phyloP scores from a whole-genome alignment of 2,888 invertebrate genomes.

The Erannis defoliaria region DNA sequence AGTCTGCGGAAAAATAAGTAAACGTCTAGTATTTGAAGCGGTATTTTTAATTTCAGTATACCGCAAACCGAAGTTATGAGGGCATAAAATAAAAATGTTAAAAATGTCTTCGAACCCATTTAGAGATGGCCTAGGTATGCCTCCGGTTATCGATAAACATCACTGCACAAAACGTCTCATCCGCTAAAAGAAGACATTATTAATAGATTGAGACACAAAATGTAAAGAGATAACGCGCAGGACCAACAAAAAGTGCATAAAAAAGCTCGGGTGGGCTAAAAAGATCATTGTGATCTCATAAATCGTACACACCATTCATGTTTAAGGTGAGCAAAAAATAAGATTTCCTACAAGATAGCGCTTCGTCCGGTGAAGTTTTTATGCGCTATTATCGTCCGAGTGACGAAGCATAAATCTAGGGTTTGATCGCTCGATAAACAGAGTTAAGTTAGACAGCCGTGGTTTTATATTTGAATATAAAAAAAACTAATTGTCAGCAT shows the following conservation, averaged over 20 bases:
- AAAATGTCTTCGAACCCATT: constrained; percentile 42
- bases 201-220: constrained; percentile 85
- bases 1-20: constrained; percentile 44
- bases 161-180: constrained; percentile 69
- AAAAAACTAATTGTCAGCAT: constrained; percentile 28
- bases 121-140: constrained; percentile 61
- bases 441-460: constrained; percentile 30
- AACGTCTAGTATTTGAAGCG: constrained; percentile 27
- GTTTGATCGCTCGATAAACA: constrained; percentile 49
- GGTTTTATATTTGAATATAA: constrained; percentile 22
- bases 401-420: constrained; percentile 57
- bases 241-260: constrained; percentile 56
- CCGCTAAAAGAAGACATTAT: constrained; percentile 81
- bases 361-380: constrained; percentile 78
- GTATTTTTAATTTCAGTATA: not conserved
- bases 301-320: constrained; percentile 85
- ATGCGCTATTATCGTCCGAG: constrained; percentile 59
- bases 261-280: constrained; percentile 76
- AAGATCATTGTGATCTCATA: constrained; percentile 83
- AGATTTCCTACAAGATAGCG: constrained; percentile 82
- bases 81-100: not conserved
- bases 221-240: constrained; percentile 73
- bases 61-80: not conserved
- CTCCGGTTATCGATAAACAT: constrained; percentile 68
- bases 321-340: constrained; percentile 75